Conservation (phyloP, 2,888 invertebrate species). For the Apocheima hispidaria region DNA sequence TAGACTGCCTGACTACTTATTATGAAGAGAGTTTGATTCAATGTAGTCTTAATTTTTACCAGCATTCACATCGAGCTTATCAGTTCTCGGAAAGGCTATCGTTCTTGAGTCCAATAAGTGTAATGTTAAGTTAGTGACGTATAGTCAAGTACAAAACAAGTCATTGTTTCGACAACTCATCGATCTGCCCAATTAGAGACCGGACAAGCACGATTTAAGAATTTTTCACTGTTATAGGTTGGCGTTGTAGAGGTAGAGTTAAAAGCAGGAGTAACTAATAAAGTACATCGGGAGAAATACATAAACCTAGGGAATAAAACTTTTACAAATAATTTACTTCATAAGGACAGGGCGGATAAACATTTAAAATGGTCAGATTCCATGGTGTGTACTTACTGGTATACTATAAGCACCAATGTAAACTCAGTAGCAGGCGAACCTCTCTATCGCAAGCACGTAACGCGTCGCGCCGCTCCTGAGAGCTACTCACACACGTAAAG, state of each 20-base stretch:
- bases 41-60: background rate
- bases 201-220: constrained; percentile 62
- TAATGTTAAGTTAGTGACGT: too few relatives aligned
- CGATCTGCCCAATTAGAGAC: constrained; percentile 69
- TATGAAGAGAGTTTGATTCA: background rate
- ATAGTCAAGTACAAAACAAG: constrained; percentile 42
- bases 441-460: too few relatives aligned
- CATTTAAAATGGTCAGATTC: too few relatives aligned
- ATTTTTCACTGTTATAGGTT: constrained; percentile 53
- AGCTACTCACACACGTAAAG: too few relatives aligned
- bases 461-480: too few relatives aligned
- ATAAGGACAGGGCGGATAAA: too few relatives aligned
- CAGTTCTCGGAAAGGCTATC: constrained; percentile 19
- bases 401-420: too few relatives aligned
- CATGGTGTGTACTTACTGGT: too few relatives aligned
- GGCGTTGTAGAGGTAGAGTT: background rate
- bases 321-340: too few relatives aligned
- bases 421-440: too few relatives aligned
- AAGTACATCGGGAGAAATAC: background rate
- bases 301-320: background rate
- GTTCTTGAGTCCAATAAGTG: constrained; percentile 17
- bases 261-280: background rate
- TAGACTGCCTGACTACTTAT: too few relatives aligned
- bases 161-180: constrained; percentile 66
- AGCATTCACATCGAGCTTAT: constrained; percentile 9